Base-by-base conservation (phyloP, 2,797 vertebrate species). In the Carduelis carduelis region DNA sequence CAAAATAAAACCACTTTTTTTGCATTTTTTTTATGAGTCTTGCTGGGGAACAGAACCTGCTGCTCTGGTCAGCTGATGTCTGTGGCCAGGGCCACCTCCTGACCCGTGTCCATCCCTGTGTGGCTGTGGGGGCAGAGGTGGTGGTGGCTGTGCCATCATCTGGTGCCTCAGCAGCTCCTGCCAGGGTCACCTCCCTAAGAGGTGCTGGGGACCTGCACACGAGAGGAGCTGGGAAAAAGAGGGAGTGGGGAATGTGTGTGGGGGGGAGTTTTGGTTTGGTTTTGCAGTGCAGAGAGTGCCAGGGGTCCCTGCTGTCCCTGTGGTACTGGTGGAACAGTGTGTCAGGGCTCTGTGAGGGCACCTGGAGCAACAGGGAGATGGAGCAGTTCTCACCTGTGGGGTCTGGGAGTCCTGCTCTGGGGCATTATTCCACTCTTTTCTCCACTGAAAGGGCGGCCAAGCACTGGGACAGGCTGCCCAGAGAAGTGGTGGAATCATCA, bases 111-210 rank as follows among this genome's bases (percentile, higher is more conserved):
- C 1, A 1, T 27, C 35, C 24, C 53, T 4, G 14, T 30, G 71
- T 46, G 53, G 8, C 63, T 9, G 4, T 23, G 19, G 37, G 37
- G 39, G 2, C 34, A 53, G 9, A 39, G 28, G n/a, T 55, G 43
- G 43, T 19, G 43, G 43, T 43, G 43, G 43, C 43, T 43, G 43
- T 43, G 56, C 13, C 83, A 21, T 16, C 13, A 11, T 14, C 26
- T 47, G 0, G 0, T 1, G 16, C 7, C n/a, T 19, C 37, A 23
- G 43, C 13, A 6, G 32, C 43, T 65, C 21, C 26, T 11, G 11
- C 21, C 70, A 35, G 27, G 0, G 0, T 41, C 4, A 3, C 41
- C 20, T 44, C 1, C 2, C 77, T 4, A 20, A 20, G 63, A 3
- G 14, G 13, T 3, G 6, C n/a, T 16, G 57, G 21, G 10, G 17